A percentile compares a stretch with the other conserved stretches of the same genome.
These are phyloP conservation scores for Solea solea DNA, from an alignment of 2,113 vertebrate species.

Conservation along the genomic window DNA sequence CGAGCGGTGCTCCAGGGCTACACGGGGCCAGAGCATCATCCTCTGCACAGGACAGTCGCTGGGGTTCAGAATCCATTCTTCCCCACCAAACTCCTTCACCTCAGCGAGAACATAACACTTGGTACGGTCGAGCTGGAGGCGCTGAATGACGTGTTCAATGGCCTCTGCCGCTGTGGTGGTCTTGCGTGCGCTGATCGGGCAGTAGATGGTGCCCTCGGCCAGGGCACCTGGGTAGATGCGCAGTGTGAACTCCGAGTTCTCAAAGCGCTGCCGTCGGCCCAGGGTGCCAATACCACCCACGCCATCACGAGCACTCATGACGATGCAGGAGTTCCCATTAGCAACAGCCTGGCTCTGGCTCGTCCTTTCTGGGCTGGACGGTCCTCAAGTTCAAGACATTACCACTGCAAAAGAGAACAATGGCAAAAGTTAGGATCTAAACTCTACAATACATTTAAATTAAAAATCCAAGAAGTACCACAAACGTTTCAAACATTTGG, in stretches of 20 bases:
- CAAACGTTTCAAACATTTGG: background rate
- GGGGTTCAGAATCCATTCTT: slow-evolving; percentile 99
- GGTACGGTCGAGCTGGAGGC: slow-evolving; percentile 90
- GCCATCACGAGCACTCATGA: slow-evolving; percentile 97
- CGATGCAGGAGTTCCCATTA: slow-evolving; percentile 91
- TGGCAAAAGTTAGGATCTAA: slow-evolving; percentile 1
- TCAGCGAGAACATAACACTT: slow-evolving; percentile 96
- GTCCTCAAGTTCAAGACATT: slow-evolving; percentile 82
- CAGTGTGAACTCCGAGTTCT: slow-evolving; percentile 93
- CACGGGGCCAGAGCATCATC: slow-evolving; percentile 98
- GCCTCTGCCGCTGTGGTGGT: slow-evolving; percentile 94
- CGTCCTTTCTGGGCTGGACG: slow-evolving; percentile 75
- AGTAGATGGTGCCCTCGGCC: slow-evolving; percentile 96
- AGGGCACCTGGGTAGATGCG: slow-evolving; percentile 95
- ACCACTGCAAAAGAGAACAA: slow-evolving; percentile 54
- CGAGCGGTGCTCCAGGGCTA: slow-evolving; percentile 91
- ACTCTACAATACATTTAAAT: background rate
- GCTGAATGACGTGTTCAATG: slow-evolving; percentile 90
- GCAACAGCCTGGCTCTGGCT: slow-evolving; percentile 76
- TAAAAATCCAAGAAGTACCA: no score
- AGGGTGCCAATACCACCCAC: slow-evolving; percentile 75
- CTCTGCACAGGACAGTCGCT: slow-evolving; percentile 95
- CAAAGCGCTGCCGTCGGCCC: slow-evolving; percentile 92
- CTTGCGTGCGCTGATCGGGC: slow-evolving; percentile 92
- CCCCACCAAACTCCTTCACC: slow-evolving; percentile 97